These are phyloP conservation scores for Falco punctatus DNA, from an alignment of 2,113 vertebrate species.

Conservation along the genomic window DNA sequence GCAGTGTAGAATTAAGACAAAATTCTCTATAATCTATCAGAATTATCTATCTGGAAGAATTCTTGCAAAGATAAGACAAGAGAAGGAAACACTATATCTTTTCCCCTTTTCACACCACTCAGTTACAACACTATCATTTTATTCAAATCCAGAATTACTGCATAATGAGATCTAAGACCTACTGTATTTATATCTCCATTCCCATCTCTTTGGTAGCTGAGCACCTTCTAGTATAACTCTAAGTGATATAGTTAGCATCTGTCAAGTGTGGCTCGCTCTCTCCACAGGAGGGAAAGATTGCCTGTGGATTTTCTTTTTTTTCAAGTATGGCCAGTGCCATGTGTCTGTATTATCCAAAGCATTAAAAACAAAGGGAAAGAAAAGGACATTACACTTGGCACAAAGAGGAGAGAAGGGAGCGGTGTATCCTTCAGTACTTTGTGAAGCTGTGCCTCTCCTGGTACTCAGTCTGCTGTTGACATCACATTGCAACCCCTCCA, in stretches of 20 bases:
- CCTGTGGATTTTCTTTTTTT: neutral
- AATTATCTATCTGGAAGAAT: neutral
- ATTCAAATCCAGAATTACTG: conserved; percentile 2
- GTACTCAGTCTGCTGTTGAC: neutral
- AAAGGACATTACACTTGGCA: neutral
- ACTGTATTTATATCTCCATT: neutral
- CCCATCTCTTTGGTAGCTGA: neutral
- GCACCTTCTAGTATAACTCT: neutral
- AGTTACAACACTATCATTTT: neutral
- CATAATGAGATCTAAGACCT: neutral
- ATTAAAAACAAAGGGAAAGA: neutral
- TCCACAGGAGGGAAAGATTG: neutral
- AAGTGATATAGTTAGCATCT: neutral
- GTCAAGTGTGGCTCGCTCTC: neutral
- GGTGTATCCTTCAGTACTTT: neutral
- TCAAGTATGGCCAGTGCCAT: neutral
- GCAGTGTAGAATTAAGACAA: neutral
- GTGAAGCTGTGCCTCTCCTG: neutral
- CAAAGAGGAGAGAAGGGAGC: neutral
- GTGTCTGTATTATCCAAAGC: neutral
- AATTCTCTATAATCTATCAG: neutral
- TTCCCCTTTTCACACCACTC: neutral
- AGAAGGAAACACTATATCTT: neutral
- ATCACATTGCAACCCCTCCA: rapidly evolving
- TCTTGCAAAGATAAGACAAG: neutral